Conservation (phyloP, 2,113 vertebrate genomes). For the Nibea albiflora region DNA sequence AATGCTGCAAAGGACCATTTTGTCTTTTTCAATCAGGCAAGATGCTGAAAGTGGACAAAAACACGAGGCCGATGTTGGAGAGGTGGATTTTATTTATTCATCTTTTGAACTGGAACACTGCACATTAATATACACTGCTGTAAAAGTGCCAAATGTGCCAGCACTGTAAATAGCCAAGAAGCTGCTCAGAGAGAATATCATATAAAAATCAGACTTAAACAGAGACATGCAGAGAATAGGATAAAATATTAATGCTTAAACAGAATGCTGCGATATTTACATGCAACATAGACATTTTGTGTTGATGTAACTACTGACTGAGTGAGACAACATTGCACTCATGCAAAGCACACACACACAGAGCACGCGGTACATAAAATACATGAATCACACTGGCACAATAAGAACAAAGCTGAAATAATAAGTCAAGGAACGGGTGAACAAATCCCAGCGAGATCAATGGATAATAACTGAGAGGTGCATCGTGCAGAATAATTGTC, state of each 20-base stretch:
- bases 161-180: neutral
- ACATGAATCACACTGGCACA: neutral
- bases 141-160: neutral
- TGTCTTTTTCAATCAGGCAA: neutral
- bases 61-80: neutral
- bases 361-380: neutral
- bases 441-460: neutral
- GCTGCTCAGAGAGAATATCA: neutral
- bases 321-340: too few relatives aligned
- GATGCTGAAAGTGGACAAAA: neutral
- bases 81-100: neutral
- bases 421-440: neutral
- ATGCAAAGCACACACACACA: neutral
- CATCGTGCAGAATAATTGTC: neutral
- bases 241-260: neutral
- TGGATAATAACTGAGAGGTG: neutral
- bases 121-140: neutral
- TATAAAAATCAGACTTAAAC: neutral
- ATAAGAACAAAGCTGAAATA: neutral
- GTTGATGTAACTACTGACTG: neutral
- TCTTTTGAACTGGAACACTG: neutral
- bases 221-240: neutral
- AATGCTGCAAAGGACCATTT: neutral
- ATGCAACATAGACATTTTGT: too few relatives aligned
- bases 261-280: too few relatives aligned